phyloP scores from a whole-genome alignment of 2,113 vertebrate species.

The Grallaria varia region DNA sequence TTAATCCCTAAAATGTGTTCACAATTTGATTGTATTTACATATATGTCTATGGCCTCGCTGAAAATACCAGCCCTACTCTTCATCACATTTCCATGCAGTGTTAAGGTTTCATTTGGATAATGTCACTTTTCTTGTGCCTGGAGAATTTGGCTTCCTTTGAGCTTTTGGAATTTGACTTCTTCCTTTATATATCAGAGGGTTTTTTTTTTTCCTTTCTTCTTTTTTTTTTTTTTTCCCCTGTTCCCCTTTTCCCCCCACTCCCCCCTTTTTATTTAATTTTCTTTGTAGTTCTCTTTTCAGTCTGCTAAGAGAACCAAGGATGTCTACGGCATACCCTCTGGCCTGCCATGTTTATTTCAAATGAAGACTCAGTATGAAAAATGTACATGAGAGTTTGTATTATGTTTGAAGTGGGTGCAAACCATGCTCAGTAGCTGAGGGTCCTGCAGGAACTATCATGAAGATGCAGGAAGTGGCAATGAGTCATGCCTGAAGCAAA shows the following conservation, averaged over 20 bases:
- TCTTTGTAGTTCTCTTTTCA: neutral
- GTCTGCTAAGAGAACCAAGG: slow-evolving; percentile 13
- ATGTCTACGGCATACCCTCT: slow-evolving; percentile 5
- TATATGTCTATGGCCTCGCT: slow-evolving; percentile 41
- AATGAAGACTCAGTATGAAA: slow-evolving; percentile 46
- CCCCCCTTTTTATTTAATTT: neutral
- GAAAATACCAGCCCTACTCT: slow-evolving; percentile 52
- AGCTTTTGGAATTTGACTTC: slow-evolving; percentile 43
- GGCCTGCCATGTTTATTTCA: slow-evolving; percentile 15
- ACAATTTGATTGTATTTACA: slow-evolving; percentile 69
- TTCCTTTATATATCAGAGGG: neutral
- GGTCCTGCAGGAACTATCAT: slow-evolving; percentile 17
- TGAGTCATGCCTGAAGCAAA: slow-evolving; percentile 50
- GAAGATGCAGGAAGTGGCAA: slow-evolving; percentile 47
- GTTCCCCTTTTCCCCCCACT: fast-evolving
- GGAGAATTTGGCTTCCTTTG: slow-evolving; percentile 44
- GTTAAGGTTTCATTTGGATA: slow-evolving; percentile 53
- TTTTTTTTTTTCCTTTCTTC: neutral
- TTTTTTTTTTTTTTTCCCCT: fast-evolving
- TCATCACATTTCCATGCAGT: slow-evolving; percentile 56
- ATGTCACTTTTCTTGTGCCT: slow-evolving; percentile 50
- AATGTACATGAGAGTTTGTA: slow-evolving; percentile 29
- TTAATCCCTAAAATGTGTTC: slow-evolving; percentile 74
- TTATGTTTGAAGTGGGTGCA: slow-evolving; percentile 58
- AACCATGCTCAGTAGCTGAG: neutral